Base-by-base conservation (phyloP, 1,140 invertebrate species). In the Bombus haemorrhoidalis region DNA sequence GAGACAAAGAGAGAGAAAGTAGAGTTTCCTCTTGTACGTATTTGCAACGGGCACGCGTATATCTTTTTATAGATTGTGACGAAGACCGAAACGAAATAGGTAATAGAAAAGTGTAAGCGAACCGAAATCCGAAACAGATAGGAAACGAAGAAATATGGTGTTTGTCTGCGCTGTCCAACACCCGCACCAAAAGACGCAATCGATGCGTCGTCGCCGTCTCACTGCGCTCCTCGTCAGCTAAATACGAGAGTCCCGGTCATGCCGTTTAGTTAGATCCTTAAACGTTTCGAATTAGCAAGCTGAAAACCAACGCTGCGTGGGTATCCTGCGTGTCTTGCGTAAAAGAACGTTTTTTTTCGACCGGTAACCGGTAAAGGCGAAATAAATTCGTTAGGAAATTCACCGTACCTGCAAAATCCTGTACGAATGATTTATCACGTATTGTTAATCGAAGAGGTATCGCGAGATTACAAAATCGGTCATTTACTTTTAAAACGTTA, bases 61-160 rank as follows among this genome's bases (percentile, higher is more conserved):
- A 4, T 32, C 5, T 28, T 69, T 32, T 71, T 34, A 10, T 22
- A 47, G n/a, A 34, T 57, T 34, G 47, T 39, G 18, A 71, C 15
- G 53, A 59, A 37, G n/a, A 22, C 72, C 39, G 68, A 53, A 79
- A 71, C 39, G 47, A 73, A 43, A 73, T 47, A 43, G 12, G 22
- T 6, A 28, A 79, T 47, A 71, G 75, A 84, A 32, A 78, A 12
- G 75, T 32, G 25, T n/a, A 47, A 84, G 53, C 59, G 39, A 28
- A 72, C 72, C 68, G 83, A 73, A 85, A 85, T 73, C 41, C 53
- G 83, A 85, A 8, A 32, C 66, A 77, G 73, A 73, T 85, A 85
- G 77, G 77, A 85, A 80, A 62, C 83, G 66, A 18, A 73, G 39
- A 37, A 73, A 80, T 62, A 85, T 32, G 22, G 34, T 43, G n/a